Conservation (phyloP, 2,797 vertebrate genomes). For the Neoniphon sammara region DNA sequence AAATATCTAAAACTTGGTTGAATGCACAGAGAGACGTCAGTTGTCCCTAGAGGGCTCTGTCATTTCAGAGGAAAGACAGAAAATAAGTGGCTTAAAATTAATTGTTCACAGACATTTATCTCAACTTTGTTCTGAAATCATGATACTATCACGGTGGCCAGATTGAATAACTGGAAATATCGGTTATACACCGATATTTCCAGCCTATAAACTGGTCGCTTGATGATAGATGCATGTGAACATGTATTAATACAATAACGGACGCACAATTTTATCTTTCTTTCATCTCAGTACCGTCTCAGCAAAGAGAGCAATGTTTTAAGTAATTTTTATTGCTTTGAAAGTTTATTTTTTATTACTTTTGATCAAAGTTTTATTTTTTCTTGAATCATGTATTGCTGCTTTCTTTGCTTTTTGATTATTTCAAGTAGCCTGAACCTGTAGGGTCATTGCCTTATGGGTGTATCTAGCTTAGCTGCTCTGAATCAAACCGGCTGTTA, state of each 20-base stretch:
- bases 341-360: neutral
- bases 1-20: slow-evolving; percentile 2
- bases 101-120: slow-evolving; percentile 7
- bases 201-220: neutral
- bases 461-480: neutral
- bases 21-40: slow-evolving; percentile 26
- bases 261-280: slow-evolving; percentile 52
- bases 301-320: neutral
- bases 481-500: neutral
- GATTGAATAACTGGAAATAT: neutral
- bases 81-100: slow-evolving; percentile 24
- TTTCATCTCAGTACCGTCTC: slow-evolving; percentile 19
- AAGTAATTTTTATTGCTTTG: slow-evolving; percentile 24
- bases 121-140: slow-evolving; percentile 18
- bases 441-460: neutral
- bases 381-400: neutral
- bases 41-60: neutral
- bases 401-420: slow-evolving; percentile 1
- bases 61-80: neutral
- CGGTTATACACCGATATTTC: too few species aligned
- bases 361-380: neutral
- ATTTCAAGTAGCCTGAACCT: slow-evolving; percentile 4
- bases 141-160: neutral
- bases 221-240: neutral
- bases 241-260: slow-evolving; percentile 12